Percentiles rank a stretch among this genome's conserved stretches.
Conservation (phyloP, 2,113 vertebrate species). For the Paradisaea rubra region DNA sequence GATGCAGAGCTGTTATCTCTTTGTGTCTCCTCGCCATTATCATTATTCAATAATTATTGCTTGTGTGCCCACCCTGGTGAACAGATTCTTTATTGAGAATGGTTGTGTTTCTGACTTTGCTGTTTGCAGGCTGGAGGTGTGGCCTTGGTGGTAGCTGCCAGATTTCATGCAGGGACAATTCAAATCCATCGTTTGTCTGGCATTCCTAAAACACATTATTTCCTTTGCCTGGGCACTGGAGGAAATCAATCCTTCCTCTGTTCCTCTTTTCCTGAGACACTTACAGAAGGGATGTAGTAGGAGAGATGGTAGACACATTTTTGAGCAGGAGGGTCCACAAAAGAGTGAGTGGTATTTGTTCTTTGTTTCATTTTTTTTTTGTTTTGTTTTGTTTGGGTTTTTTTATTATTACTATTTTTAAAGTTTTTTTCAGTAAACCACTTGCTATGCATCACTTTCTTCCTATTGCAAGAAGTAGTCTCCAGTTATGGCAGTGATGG, state of each 20-base stretch:
- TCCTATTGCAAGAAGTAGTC: neutral
- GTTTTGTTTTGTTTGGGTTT: too few species aligned
- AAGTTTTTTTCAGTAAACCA: neutral
- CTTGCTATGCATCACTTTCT: neutral
- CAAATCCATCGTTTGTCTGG: neutral
- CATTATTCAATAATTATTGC: neutral
- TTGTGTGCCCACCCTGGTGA: neutral
- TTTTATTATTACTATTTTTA: neutral
- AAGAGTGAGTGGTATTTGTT: neutral
- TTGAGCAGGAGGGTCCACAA: neutral
- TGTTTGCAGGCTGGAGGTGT: neutral
- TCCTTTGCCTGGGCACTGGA: neutral
- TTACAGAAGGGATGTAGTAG: neutral
- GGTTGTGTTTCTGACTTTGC: too few species aligned
- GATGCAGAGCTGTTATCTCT: neutral
- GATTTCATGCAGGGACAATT: neutral
- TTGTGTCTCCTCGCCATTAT: fast-evolving
- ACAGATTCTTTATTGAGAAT: neutral
- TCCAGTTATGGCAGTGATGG: neutral
- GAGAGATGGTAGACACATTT: fast-evolving
- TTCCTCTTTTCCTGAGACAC: neutral
- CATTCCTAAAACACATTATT: neutral
- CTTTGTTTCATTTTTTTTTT: neutral
- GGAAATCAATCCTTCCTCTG: neutral
- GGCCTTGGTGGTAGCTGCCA: neutral